Evolutionary conservation across 2,797 vertebrate species (phyloP), one percentile per base, ranked within the genome.

Genomic region (Gymnocypris eckloni): DNA sequence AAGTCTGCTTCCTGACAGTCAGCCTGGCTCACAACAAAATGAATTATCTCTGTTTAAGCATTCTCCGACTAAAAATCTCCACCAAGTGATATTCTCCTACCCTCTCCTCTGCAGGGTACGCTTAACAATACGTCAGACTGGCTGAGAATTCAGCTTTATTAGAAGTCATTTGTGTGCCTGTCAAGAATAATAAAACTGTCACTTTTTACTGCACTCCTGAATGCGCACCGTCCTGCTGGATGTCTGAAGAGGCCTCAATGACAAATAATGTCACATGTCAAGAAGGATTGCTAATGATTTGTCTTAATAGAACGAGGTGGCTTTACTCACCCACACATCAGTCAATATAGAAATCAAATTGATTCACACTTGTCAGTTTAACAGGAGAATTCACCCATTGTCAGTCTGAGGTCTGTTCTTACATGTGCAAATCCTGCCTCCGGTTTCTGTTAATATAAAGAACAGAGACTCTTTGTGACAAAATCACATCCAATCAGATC

Each of bases 1-100:
- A 93, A 95, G 92, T 90, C 81, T 91, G 80, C 82, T 79, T 93
- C 93, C 87, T 90, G 88, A 91, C 92, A 92, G 89, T 87, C 89
- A 92, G 88, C 88, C 90, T 91, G 90, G 86, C 88, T 92, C 86
- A 91, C 86, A 90, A 86, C 83, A 90, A 89, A 92, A 94, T 92
- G 85, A 91, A 88, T 90, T 67, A 83, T 87, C 52, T 87, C 90
- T 88, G 91, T 89, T 91, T 86, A 89, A 82, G 69, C 79, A 84
- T 66, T 81, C 16, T 13, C 67, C 2, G 41, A 72, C 54, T 56
- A 72, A 50, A 79, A 85, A 70, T 56, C 22, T 45, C 12, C 54
- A 73, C 22, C 12, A 13, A 80, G 66, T 71, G 39, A 66, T 37
- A 77, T 45, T 78, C 41, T 56, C 48, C 69, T 92, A 92, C 89